Percentiles rank a stretch among this genome's conserved stretches.
Evolutionary conservation across 2,113 vertebrate species (phyloP).

Genomic region (Lanius collurio): DNA sequence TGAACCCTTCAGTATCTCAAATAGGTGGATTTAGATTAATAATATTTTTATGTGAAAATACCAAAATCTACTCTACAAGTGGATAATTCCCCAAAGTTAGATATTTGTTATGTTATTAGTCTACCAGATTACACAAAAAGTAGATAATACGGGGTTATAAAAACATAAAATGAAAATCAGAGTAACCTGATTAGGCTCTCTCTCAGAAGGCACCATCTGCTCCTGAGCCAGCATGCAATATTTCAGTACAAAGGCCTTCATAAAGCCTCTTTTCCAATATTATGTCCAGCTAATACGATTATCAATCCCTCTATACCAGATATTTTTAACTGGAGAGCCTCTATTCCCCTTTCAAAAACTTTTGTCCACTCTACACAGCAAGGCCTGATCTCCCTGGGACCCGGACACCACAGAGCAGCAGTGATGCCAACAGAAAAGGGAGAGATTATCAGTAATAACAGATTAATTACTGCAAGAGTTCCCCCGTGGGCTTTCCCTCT

Average conservation of each 20-base stretch:
- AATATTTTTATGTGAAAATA: neutral
- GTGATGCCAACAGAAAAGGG: neutral
- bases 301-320: neutral
- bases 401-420: neutral
- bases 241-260: neutral
- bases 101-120: neutral
- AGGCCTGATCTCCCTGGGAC: fast-evolving
- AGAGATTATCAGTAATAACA: neutral
- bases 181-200: neutral
- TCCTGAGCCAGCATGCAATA: neutral
- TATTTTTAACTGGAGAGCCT: neutral
- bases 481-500: neutral
- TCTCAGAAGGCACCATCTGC: slow-evolving; percentile 14
- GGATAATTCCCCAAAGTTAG: neutral
- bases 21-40: neutral
- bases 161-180: slow-evolving; percentile 14
- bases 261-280: slow-evolving; percentile 22
- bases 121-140: slow-evolving; percentile 6
- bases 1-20: neutral
- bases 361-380: neutral
- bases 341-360: neutral
- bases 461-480: neutral
- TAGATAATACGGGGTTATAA: neutral
- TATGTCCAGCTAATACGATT: neutral
- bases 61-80: neutral